Percentiles rank a stretch among this genome's conserved stretches.
Evolutionary conservation across 2,888 invertebrate genomes (phyloP).

Genomic region (Ophioninae sp.): DNA sequence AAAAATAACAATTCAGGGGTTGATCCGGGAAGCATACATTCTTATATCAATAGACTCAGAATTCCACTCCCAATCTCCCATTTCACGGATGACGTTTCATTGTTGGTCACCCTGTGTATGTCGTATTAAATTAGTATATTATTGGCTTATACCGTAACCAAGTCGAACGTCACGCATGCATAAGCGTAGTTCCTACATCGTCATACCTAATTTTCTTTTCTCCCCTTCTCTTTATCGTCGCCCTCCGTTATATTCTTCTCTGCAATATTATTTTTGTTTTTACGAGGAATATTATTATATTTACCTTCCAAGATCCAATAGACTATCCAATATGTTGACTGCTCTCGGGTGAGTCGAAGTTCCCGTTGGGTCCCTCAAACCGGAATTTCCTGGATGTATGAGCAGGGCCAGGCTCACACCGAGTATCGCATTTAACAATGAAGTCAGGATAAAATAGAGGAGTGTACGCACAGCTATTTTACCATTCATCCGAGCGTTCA

Average conservation of each 20-base stretch:
- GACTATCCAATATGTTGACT: slow-evolving; percentile 91
- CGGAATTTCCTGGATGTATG: slow-evolving; percentile 91
- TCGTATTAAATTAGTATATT: slow-evolving; percentile 19
- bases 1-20: no score
- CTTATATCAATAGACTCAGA: no score
- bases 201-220: neutral
- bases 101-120: neutral
- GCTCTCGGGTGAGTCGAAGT: slow-evolving; percentile 83
- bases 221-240: neutral
- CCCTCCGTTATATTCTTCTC: neutral
- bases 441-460: slow-evolving; percentile 90
- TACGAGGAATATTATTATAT: slow-evolving; percentile 60
- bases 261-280: neutral
- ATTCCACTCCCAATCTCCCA: no score
- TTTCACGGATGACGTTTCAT: no score
- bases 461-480: slow-evolving; percentile 92
- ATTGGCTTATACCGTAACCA: slow-evolving; percentile 34
- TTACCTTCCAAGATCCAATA: slow-evolving; percentile 94
- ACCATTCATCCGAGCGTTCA: slow-evolving; percentile 93
- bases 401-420: slow-evolving; percentile 88
- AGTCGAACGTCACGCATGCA: slow-evolving; percentile 10
- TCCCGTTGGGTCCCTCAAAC: slow-evolving; percentile 83
- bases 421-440: slow-evolving; percentile 90
- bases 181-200: neutral
- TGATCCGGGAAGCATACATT: no score